Evolutionary conservation across 2,888 invertebrate species (phyloP).

Genomic region (Eupithecia subumbrata): DNA sequence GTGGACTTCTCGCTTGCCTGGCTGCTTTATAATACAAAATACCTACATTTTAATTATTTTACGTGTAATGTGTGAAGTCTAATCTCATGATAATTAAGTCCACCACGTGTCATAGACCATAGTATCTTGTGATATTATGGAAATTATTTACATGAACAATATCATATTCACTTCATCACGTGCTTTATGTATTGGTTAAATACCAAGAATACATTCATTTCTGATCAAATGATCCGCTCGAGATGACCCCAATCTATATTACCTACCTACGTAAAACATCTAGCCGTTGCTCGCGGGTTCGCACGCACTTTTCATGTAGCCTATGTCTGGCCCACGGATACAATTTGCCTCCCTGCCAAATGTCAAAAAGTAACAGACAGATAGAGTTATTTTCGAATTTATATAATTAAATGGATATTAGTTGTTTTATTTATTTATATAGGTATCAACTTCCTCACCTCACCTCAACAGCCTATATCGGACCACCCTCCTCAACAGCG

Average conservation of each 20-base stretch:
- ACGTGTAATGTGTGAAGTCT: not conserved
- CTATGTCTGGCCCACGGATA: no score
- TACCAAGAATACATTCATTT: not conserved
- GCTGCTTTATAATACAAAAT: not conserved
- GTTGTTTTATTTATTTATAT: no score
- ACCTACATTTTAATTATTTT: slow-evolving; percentile 4
- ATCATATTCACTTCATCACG: not conserved
- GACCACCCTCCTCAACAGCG: no score
- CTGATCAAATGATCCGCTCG: not conserved
- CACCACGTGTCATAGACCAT: not conserved
- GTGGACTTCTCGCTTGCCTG: slow-evolving; percentile 1
- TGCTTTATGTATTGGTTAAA: not conserved
- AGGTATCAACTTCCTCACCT: no score
- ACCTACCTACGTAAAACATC: no score
- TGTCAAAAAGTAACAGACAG: no score
- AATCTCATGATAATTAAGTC: not conserved
- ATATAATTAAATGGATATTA: no score
- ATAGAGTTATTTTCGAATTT: no score
- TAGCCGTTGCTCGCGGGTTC: no score
- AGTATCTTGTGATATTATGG: not conserved
- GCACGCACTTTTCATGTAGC: no score
- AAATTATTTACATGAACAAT: not conserved
- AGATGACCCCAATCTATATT: not conserved
- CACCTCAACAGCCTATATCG: no score
- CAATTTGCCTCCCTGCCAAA: no score